Evolutionary conservation across 2,888 invertebrate species (phyloP).

Genomic region (Orchesella flavescens): DNA sequence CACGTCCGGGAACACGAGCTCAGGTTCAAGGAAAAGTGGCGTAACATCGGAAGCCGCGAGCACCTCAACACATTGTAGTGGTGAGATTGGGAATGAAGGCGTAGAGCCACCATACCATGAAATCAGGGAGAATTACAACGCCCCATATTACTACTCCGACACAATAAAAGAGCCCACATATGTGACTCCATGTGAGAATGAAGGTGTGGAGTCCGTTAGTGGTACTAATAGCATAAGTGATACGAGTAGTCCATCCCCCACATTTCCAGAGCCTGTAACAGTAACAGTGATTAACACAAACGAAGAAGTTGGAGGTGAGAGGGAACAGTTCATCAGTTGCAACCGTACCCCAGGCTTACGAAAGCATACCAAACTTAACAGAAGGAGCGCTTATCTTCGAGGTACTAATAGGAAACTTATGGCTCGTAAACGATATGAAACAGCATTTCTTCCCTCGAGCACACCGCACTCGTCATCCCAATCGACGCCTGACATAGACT

Average conservation of each 20-base stretch:
- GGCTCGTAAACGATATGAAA: constrained; percentile 72
- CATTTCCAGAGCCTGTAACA: constrained; percentile 53
- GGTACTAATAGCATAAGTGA: constrained; percentile 44
- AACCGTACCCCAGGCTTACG: constrained; percentile 17
- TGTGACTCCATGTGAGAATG: constrained; percentile 63
- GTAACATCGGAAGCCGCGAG: constrained; percentile 41
- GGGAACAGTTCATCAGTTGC: neutral
- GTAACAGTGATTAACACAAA: constrained; percentile 43
- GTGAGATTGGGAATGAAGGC: constrained; percentile 29
- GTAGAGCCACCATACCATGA: constrained; percentile 69
- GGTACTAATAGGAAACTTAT: constrained; percentile 62
- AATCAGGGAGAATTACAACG: constrained; percentile 70
- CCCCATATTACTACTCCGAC: constrained; percentile 72
- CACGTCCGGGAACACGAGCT: constrained; percentile 42
- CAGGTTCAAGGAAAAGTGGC: constrained; percentile 55
- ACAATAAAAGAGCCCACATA: constrained; percentile 70
- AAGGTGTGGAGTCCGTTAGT: constrained; percentile 32
- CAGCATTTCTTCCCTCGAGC: constrained; percentile 71
- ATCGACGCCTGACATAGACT: constrained; percentile 70
- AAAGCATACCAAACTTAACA: constrained; percentile 51
- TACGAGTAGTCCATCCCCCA: constrained; percentile 58
- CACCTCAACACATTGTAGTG: constrained; percentile 26
- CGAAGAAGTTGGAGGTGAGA: constrained; percentile 10
- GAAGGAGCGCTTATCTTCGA: constrained; percentile 54
- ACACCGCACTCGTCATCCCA: constrained; percentile 60